Evolutionary conservation across 2,888 invertebrate genomes (phyloP), one percentile per base, ranked within the genome.

Genomic region (Zootermopsis nevadensis): DNA sequence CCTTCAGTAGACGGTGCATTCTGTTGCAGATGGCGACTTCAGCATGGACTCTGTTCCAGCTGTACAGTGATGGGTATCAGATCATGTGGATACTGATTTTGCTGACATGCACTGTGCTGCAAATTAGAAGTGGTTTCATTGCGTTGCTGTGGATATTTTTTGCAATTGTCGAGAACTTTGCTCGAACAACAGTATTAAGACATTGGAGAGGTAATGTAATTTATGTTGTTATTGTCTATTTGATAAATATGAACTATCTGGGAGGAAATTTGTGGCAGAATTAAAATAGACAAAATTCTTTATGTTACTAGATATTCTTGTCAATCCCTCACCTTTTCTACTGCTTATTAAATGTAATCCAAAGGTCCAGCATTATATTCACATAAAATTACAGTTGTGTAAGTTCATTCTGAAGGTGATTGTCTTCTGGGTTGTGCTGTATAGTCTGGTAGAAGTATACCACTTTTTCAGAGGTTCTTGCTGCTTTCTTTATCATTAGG

Each of bases 101-200:
- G 83, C 87, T 91, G 38, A 86, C 91, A 83, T 91, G 93, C 85
- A 91, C 93, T 69, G 86, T 91, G 85, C 87, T 91, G 38, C 91
- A 93, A 84, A 91, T 95, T 87, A 91, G 94, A 86, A 94, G 95
- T 31, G 94, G 95, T 85, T 94, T 94, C 89, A 91, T 94, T 88
- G 92, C 93, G 80, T 89, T 93, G 86, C 90, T 93, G 87, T 93
- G 94, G 92, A 92, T 93, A 80, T 88, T 93, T 85, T 92, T 92
- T 87, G 31, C 84, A 76, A 74, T 55, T 35, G 86, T 91, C 85
- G 92, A 91, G 81, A 92, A 91, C 87, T 88, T 92, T 85, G 86
- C 92, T 80, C 90, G 91, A 87, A 90, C 91, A 86, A 88, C 90
- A 86, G 88, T 92, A 79, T 91, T 91, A 85, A 88, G 88, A 83